These are phyloP conservation scores for Mus spretus DNA, from an alignment of 2,797 vertebrate genomes.

Conservation along the genomic window DNA sequence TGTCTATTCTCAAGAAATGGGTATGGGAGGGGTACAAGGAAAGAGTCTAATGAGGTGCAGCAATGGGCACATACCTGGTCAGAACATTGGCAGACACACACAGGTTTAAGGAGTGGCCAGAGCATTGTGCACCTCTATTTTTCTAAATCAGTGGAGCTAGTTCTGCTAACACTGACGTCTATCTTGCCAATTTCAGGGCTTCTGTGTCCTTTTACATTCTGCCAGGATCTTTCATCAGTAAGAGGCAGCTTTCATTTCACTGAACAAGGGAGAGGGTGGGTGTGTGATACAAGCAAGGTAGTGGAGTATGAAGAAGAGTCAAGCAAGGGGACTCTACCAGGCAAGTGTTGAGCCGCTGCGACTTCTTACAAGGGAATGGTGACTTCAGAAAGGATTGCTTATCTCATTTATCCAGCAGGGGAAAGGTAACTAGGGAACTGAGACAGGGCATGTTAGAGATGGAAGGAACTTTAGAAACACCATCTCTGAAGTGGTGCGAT, in stretches of 20 bases:
- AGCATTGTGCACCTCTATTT: too few species aligned
- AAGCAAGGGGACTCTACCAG: background rate
- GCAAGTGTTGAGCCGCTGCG: background rate
- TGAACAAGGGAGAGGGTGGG: background rate
- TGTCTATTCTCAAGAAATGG: too few species aligned
- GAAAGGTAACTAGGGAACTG: background rate
- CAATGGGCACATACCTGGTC: too few species aligned
- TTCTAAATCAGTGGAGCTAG: too few species aligned
- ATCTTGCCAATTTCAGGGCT: too few species aligned
- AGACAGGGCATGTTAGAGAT: background rate
- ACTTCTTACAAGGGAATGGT: background rate
- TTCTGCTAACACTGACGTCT: too few species aligned
- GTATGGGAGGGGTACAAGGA: too few species aligned
- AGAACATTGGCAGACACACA: too few species aligned
- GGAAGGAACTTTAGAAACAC: background rate
- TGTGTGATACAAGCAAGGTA: background rate
- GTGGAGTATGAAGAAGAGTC: background rate
- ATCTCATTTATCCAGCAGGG: background rate
- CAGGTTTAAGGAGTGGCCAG: too few species aligned
- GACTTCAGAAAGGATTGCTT: background rate
- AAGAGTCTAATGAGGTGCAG: too few species aligned
- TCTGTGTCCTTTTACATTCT: too few species aligned
- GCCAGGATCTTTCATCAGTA: too few species aligned
- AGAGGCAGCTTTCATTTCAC: background rate
- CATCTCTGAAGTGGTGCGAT: background rate